Evolutionary conservation across 1,140 invertebrate species (phyloP), one percentile per base, ranked within the genome.

Genomic region (Drosophila bipectinata): DNA sequence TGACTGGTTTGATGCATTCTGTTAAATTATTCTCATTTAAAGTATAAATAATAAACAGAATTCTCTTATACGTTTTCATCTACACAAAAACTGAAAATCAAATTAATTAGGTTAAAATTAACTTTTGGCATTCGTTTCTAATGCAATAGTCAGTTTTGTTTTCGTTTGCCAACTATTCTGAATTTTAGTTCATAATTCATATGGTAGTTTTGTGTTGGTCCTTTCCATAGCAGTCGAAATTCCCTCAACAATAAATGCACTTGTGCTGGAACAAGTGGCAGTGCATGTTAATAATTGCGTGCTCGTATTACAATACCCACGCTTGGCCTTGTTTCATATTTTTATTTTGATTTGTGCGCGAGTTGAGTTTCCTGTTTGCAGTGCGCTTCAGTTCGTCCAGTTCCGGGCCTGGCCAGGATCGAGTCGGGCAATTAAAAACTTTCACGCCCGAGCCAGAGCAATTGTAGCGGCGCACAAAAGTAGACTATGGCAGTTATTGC

Each of bases 131-230:
- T 76, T 76, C 53, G 21, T 47, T 58, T 72, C 66, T 83, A 76
- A 77, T 84, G 61, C 62, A 63, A 18, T 4, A 47, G n/a, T 10
- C 44, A 24, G 44, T 24, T 24, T 14, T 8, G 44, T 24, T 21
- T 47, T 47, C 7, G 15, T 8, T 60, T 41, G 57, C 14, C 47
- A 72, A 10, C 15, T 73, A 64, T 41, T 39, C 45, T 47, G 60
- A 59, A 77, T 69, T 79, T 74, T 58, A 80, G 66, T 71, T 80
- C 68, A 84, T 80, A 85, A 59, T 51, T 44, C 63, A 69, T 18
- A 34, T 14, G 44, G 9, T 12, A n/a, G 7, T n/a, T 30, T 32
- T 32, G 12, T 15, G 37, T 15, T 47, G 8, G 44, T 47, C 57
- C 71, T 58, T 47, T 80, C 72, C 71, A 44, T 2, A 52, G 51